phyloP scores from a whole-genome alignment of 2,113 vertebrate species.

The Hyaena hyaena region DNA sequence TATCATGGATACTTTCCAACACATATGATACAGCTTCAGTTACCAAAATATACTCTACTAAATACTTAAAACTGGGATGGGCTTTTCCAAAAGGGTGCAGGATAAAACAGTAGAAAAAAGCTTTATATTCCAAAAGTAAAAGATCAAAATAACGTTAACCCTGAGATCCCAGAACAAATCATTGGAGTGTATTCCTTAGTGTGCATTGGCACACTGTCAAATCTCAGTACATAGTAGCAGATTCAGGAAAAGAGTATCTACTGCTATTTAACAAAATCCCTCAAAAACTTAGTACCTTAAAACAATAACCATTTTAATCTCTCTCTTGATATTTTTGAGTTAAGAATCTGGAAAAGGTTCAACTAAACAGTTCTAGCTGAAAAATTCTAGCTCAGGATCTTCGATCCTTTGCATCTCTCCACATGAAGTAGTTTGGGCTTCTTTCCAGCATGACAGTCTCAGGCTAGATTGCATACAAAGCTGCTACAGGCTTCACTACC shows the following conservation, averaged over 20 bases:
- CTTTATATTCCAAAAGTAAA: background rate
- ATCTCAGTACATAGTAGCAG: background rate
- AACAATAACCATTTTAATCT: background rate
- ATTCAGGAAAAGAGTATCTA: conserved; percentile 1
- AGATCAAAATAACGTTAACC: conserved; percentile 28
- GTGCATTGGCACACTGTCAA: background rate
- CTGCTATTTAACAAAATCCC: background rate
- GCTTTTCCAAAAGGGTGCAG: background rate
- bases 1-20: background rate
- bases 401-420: background rate
- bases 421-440: background rate
- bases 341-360: conserved; percentile 25
- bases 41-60: conserved; percentile 24
- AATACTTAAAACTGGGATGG: background rate
- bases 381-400: background rate
- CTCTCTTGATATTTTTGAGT: background rate
- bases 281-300: conserved; percentile 3
- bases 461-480: background rate
- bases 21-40: background rate
- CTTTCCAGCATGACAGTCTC: background rate
- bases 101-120: background rate
- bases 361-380: background rate
- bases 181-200: background rate
- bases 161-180: conserved; percentile 34
- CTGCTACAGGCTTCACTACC: background rate